Base-by-base conservation (phyloP, 2,888 invertebrate genomes). In the Drosophila rubida region DNA sequence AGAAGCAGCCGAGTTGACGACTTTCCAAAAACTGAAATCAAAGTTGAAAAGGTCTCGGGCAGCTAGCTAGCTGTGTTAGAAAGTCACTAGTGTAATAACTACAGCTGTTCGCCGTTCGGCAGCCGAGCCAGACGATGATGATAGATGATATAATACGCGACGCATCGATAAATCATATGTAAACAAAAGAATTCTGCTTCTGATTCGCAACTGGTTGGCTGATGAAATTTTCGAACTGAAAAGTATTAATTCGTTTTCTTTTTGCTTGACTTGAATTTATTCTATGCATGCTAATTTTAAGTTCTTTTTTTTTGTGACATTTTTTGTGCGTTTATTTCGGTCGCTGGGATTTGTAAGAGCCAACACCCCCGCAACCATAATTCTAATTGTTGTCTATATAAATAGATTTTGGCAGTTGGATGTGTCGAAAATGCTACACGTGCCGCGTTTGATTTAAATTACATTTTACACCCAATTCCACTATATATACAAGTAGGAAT, bases 231-330 rank as follows among this genome's bases (percentile, higher is more conserved):
- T 8, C 9, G 4, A 14, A 37, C 35, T 37, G 13, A 37, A 51
- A 51, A 42, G 25, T 25, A 50, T 30, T 41, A n/a, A 11, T 35
- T 39, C 32, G 66, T 25, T 55, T 58, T 27, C 22, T 55, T 58
- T 27, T 8, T 35, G 19, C 35, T 51, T 39, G 42, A 68, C 27
- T 55, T 58, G 44, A 71, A 81, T 72, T 66, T 63, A 67, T 69
- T 55, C 63, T 73, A n/a, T 69, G 85, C 62, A 61, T 68, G 69
- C 80, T 73, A 70, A 82, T 79, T 82, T 73, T 30, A 48, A 59
- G 13, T 39, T 44, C 42, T 5, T 22, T 35, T 51, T 37, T 11
- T 49, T 59, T 11, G 11, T 9, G n/a, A n/a, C 7, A 9, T 51
- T 51, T 49, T 71, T 54, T 58, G 32, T 42, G 32, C 30, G 45